phyloP scores from a whole-genome alignment of 1,140 invertebrate species.

The Papilio xuthus region DNA sequence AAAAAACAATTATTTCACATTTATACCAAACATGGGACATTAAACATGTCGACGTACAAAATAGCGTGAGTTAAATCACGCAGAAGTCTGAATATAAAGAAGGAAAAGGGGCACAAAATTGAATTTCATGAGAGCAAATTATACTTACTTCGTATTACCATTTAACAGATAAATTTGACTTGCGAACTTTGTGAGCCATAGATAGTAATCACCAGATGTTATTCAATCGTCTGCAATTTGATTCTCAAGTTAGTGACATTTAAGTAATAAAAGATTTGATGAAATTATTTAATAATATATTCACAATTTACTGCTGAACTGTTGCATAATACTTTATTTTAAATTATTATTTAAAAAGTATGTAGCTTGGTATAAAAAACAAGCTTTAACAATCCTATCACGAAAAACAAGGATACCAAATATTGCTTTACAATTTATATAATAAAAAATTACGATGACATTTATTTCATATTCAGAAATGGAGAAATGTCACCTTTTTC shows the following conservation, averaged over 20 bases:
- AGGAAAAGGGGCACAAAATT: constrained; percentile 21
- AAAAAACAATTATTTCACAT: not conserved
- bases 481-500: constrained; percentile 32
- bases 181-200: not conserved
- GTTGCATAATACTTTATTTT: too few relatives aligned
- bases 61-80: constrained; percentile 18
- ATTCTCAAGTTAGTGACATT: not conserved
- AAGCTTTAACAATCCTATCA: too few relatives aligned
- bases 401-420: not conserved
- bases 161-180: constrained; percentile 22
- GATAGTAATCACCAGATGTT: not conserved
- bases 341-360: too few relatives aligned
- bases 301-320: too few relatives aligned
- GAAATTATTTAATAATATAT: too few relatives aligned
- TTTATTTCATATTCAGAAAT: constrained; percentile 7
- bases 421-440: not conserved
- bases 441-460: constrained; percentile 2
- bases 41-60: constrained; percentile 21
- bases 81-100: constrained; percentile 25
- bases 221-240: not conserved
- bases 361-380: too few relatives aligned
- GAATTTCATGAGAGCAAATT: constrained; percentile 26
- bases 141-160: constrained; percentile 19
- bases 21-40: constrained; percentile 7
- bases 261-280: too few relatives aligned